Percentiles rank a stretch among this genome's conserved stretches.
phyloP scores from a whole-genome alignment of 1,140 invertebrate species.

The Bombus picipes region DNA sequence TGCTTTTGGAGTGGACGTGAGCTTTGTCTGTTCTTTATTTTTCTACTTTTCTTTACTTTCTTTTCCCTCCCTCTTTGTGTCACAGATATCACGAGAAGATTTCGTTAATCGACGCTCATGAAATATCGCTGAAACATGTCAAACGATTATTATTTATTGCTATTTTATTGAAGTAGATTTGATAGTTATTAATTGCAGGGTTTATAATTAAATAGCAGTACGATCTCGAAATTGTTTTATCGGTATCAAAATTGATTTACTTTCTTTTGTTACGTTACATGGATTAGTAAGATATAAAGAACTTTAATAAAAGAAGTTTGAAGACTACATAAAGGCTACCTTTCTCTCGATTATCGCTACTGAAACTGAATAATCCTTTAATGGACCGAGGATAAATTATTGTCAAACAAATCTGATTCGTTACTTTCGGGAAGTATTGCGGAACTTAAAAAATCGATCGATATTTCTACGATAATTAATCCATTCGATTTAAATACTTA shows the following conservation, averaged over 20 bases:
- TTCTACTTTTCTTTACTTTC: neutral
- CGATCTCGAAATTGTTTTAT: neutral
- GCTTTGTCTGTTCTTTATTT: neutral
- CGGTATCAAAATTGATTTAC: neutral
- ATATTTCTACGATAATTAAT: neutral
- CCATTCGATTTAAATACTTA: neutral
- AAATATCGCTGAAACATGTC: neutral
- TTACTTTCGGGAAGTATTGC: neutral
- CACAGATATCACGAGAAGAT: neutral
- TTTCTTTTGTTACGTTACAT: neutral
- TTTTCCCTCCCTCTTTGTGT: neutral
- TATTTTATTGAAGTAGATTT: neutral
- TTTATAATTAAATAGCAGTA: neutral
- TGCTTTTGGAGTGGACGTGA: neutral
- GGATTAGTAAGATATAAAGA: neutral
- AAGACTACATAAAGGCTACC: neutral
- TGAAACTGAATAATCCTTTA: no score
- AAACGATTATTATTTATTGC: no score
- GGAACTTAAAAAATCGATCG: neutral
- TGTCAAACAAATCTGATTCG: no score
- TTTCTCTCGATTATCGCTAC: neutral
- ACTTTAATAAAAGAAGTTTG: neutral
- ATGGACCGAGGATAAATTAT: neutral
- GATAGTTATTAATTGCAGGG: neutral
- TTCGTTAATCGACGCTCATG: neutral